Evolutionary conservation across 2,797 vertebrate genomes (phyloP).

Genomic region (Falco berigora): DNA sequence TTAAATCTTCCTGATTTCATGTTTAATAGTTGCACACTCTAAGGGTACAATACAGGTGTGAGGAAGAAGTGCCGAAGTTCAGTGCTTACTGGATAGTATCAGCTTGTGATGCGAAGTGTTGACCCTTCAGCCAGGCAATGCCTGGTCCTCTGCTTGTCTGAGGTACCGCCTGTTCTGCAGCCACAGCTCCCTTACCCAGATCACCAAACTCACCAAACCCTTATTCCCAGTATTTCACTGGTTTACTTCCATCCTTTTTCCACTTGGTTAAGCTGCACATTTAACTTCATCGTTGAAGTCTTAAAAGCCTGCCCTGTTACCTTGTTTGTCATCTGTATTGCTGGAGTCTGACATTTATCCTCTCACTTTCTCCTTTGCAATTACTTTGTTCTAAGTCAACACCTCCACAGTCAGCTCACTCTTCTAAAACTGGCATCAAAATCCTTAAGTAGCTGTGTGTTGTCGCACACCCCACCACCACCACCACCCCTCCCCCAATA

Average conservation of each 20-base stretch:
- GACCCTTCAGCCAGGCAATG: background rate
- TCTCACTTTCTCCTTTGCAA: background rate
- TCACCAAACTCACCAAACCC: background rate
- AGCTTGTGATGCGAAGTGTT: background rate
- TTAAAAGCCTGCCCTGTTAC: background rate
- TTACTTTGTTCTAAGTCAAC: background rate
- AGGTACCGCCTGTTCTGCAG: background rate
- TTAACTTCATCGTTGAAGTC: background rate
- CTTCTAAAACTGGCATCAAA: background rate
- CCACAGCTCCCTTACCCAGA: background rate
- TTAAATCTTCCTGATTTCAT: background rate
- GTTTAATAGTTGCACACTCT: background rate
- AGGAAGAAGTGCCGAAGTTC: background rate
- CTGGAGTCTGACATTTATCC: background rate
- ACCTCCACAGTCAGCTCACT: background rate
- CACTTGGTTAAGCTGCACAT: background rate
- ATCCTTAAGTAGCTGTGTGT: background rate
- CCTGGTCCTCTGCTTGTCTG: background rate
- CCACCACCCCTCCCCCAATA: background rate
- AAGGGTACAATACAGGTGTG: background rate
- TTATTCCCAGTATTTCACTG: background rate
- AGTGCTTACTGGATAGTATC: background rate
- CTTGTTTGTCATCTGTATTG: background rate
- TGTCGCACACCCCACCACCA: too few species aligned
- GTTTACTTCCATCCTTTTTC: background rate